Base-by-base conservation (phyloP, 30 jellyfish, hydroid and myxozoan species). In the Nemopilema nomurai region DNA sequence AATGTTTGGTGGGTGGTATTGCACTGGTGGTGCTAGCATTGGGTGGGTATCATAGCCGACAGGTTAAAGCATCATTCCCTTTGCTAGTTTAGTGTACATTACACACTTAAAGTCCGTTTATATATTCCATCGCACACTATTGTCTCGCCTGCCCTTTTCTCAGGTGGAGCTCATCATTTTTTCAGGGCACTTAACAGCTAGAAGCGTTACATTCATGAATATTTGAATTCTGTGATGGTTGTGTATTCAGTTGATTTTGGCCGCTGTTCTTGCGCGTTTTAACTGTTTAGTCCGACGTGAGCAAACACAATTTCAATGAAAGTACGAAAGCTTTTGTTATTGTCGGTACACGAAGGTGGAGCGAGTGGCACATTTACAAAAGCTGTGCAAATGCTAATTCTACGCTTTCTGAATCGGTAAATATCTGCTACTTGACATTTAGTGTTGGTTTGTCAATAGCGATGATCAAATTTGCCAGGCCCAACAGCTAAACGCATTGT, bases 371-470 rank as follows among this genome's bases (percentile, higher is more conserved):
- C 85, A 65, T 69, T 83, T 26, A 65, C 53, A 65, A 53, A 83
- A 83, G 91, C 91, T 83, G 91, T 70, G 53, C 57, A 76, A 83
- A 83, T 65, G 23, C 63, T n/a, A 67, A 0, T 22, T 50, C 69
- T 31, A 26, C 51, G 66, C 81, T 71, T 71, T 83, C 86, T 70
- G 74, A 28, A 67, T 83, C 68, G 25, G 67, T 62, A 64, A 83
- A 83, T 73, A 83, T 49, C 72, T 79, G n/a, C 57, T 84, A 70
- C 91, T 83, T 31, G 85, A 83, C 76, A 71, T 83, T 62, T 29
- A 83, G 78, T 51, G 57, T 86, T 83, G 91, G 72, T 71, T 19
- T 51, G 76, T 66, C 78, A 83, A 83, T 57, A 83, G 62, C 71
- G 29, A 24, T 31, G 69, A 52, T 83, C 28, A 49, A 83, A 53